Percentiles rank a stretch among this genome's conserved stretches.
Evolutionary conservation across 1,140 invertebrate genomes (phyloP).

Genomic region (Scaptomyza hsui): DNA sequence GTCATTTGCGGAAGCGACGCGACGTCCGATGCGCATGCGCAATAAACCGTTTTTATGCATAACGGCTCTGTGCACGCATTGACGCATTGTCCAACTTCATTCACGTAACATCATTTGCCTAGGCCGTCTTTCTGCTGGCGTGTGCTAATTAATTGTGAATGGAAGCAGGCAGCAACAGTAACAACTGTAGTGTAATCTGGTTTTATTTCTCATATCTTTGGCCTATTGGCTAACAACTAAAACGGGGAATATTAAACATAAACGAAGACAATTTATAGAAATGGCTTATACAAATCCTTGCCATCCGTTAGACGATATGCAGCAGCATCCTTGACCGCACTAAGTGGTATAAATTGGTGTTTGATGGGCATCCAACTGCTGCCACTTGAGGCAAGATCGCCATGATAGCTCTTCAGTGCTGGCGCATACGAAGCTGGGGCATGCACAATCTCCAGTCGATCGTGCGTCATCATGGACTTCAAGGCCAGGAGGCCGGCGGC

Average conservation of each 20-base stretch:
- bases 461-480: slow-evolving; percentile 63
- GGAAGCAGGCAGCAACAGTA: slow-evolving; percentile 4
- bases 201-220: slow-evolving; percentile 30
- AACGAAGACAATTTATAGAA: slow-evolving; percentile 48
- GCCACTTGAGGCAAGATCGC: slow-evolving; percentile 55
- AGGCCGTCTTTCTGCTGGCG: slow-evolving; percentile 20
- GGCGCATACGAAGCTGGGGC: slow-evolving; percentile 44
- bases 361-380: slow-evolving; percentile 61
- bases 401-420: slow-evolving; percentile 43
- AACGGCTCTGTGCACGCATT: slow-evolving; percentile 67
- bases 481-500: slow-evolving; percentile 83
- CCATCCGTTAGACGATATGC: slow-evolving; percentile 11
- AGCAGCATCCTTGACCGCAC: slow-evolving; percentile 51
- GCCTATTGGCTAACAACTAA: slow-evolving; percentile 53
- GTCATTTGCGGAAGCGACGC: slow-evolving; percentile 64
- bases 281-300: slow-evolving; percentile 61
- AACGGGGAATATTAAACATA: slow-evolving; percentile 1
- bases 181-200: slow-evolving; percentile 55
- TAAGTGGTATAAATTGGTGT: slow-evolving; percentile 67
- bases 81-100: slow-evolving; percentile 18
- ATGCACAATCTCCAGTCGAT: slow-evolving; percentile 74
- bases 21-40: slow-evolving; percentile 61
- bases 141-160: slow-evolving; percentile 71
- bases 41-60: slow-evolving; percentile 78
- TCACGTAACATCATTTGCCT: slow-evolving; percentile 61